Evolutionary conservation across 1,140 invertebrate species (phyloP).

Genomic region (Magallana gigas): DNA sequence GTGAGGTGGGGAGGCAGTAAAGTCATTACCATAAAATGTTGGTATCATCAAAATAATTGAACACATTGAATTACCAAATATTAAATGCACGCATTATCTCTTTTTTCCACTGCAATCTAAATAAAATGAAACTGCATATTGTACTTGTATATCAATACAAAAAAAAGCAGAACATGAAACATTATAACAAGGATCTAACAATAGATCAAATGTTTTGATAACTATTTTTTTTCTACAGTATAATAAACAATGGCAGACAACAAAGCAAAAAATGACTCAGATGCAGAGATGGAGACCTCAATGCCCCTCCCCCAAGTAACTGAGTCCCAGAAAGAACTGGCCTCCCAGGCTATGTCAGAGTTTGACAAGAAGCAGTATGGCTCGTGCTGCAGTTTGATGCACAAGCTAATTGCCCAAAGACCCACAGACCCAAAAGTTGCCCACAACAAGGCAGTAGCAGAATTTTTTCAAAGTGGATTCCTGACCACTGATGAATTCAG

Average conservation of each 20-base stretch:
- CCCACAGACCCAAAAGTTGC: constrained; percentile 85
- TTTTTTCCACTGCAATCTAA: too few species aligned
- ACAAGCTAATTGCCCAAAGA: constrained; percentile 82
- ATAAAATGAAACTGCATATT: too few species aligned
- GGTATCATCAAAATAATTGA: too few species aligned
- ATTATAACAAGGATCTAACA: too few species aligned
- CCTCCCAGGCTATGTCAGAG: constrained; percentile 81
- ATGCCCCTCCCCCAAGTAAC: constrained; percentile 73
- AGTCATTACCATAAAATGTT: too few species aligned
- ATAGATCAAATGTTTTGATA: too few species aligned
- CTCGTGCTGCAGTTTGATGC: constrained; percentile 82
- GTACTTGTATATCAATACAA: too few species aligned
- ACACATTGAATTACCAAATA: too few species aligned
- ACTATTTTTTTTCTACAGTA: neutral
- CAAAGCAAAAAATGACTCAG: constrained; percentile 46
- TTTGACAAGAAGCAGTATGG: constrained; percentile 83
- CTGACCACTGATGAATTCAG: constrained; percentile 87
- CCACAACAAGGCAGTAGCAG: constrained; percentile 87
- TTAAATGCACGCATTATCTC: too few species aligned
- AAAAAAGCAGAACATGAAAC: too few species aligned
- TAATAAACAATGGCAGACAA: constrained; percentile 52
- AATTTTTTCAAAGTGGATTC: constrained; percentile 86
- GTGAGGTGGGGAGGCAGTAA: too few species aligned
- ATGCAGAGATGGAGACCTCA: constrained; percentile 39
- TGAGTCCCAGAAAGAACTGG: constrained; percentile 83